Evolutionary conservation across 2,797 vertebrate species (phyloP), one percentile per base, ranked within the genome.

Genomic region (Ptychobarbus kaznakovi): DNA sequence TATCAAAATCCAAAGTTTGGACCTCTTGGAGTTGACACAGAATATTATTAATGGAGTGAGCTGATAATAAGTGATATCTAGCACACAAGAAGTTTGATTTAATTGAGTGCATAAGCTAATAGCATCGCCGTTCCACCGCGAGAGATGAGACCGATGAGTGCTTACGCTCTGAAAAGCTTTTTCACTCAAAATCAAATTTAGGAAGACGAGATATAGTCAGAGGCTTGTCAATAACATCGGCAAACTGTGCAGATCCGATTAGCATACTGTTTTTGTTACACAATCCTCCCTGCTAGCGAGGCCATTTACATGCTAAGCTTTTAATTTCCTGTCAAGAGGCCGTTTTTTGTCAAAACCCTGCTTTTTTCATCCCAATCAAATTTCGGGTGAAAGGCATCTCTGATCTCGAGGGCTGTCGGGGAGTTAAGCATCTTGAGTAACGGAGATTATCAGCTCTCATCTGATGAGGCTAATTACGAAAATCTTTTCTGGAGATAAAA

Each of bases 181-280:
- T 89, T 89, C 88, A 90, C 85, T 86, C 63, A 81, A 91, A 94
- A 92, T 90, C 87, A 78, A 89, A 91, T 94, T 92, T 86, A 58
- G 72, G 73, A 75, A 74, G 87, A 82, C 88, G 80, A 85, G 84
- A 93, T 86, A 84, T 80, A 86, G 82, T 16, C 81, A 80, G 86
- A 81, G 51, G 53, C 63, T 91, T 92, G 92, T 92, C 90, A 93
- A 91, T 91, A 90, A 89, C 85, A 86, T 70, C 51, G 72, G 83
- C 81, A 89, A 91, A 87, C 83, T 63, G 86, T 75, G 15, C 20
- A 68, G 51, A 88, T 88, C 81, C 87, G 89, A 92, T 92, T 90
- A 90, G 90, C 74, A 68, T 28, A 81, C 73, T 42, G 81, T 92
- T 88, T 75, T 75, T 87, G 77, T 86, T 88, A 91, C 91, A 89